Evolutionary conservation across 2,797 vertebrate species (phyloP).

Genomic region (Sternotherus odoratus): DNA sequence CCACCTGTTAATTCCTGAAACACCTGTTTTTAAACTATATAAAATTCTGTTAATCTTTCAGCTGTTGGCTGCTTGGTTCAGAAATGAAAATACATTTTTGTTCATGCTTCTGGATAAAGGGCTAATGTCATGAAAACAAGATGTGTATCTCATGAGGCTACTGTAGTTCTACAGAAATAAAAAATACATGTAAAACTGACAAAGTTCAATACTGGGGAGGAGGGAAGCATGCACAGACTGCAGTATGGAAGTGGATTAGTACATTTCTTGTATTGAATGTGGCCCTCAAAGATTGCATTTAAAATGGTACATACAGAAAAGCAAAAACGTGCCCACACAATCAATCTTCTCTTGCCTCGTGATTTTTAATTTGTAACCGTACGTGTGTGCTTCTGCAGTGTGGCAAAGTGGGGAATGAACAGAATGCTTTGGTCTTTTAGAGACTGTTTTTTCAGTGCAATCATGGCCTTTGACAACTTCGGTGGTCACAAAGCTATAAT

Average conservation of each 20-base stretch:
- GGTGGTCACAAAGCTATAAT: conserved; percentile 59
- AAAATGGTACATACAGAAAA: fast-evolving
- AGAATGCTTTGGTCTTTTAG: conserved; percentile 37
- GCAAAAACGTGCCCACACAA: fast-evolving
- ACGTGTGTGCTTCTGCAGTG: background rate
- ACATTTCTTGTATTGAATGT: fast-evolving
- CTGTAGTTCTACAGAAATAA: background rate
- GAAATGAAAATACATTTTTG: conserved; percentile 14
- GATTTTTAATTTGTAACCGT: background rate
- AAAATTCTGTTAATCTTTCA: background rate
- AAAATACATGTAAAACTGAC: fast-evolving
- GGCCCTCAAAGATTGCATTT: background rate
- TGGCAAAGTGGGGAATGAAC: background rate
- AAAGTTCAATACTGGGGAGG: background rate
- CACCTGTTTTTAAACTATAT: fast-evolving
- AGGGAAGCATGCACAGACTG: background rate
- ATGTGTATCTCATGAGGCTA: background rate
- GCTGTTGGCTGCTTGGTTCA: background rate
- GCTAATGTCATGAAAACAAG: background rate
- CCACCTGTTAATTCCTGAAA: background rate
- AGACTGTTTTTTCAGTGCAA: conserved; percentile 64
- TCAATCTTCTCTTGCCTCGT: background rate
- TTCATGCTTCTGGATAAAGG: conserved; percentile 17
- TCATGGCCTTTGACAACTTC: conserved; percentile 67
- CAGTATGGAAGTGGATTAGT: fast-evolving